These are phyloP conservation scores for Leptoteleia sp. DNA, from an alignment of 1,140 invertebrate species.

Conservation along the genomic window DNA sequence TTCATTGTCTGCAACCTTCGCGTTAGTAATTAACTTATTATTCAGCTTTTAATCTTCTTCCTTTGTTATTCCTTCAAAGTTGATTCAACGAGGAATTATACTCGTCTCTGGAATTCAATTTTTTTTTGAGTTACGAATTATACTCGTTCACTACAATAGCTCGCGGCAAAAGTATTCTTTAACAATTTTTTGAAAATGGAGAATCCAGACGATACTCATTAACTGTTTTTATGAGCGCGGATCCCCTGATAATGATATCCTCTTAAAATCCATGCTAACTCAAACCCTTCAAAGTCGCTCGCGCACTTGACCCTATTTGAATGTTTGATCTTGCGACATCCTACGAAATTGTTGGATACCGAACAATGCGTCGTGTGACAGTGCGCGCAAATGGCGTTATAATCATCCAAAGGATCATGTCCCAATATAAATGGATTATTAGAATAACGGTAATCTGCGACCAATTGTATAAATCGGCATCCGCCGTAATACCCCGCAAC, in stretches of 20 bases:
- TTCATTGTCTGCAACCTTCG: constrained; percentile 17
- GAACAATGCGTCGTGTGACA: neutral
- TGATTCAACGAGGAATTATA: constrained; percentile 1
- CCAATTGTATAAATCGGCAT: constrained; percentile 39
- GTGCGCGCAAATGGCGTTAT: constrained; percentile 5
- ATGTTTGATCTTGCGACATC: constrained; percentile 18
- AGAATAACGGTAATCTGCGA: constrained; percentile 23
- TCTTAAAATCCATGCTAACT: constrained; percentile 5
- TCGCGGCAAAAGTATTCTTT: neutral
- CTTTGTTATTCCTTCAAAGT: constrained; percentile 4
- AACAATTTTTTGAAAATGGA: constrained; percentile 18
- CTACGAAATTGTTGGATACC: neutral
- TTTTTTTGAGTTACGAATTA: neutral
- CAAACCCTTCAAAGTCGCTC: constrained; percentile 5
- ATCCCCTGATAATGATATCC: constrained; percentile 12
- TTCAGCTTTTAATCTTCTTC: constrained; percentile 6
- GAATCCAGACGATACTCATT: too few species aligned
- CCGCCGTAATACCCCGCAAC: constrained; percentile 24
- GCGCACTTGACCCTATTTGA: constrained; percentile 27
- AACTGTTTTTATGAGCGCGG: constrained; percentile 2
- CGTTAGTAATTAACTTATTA: constrained; percentile 27
- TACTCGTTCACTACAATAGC: neutral
- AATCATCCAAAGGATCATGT: constrained; percentile 3
- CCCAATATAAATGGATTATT: constrained; percentile 24
- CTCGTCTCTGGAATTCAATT: constrained; percentile 1